phyloP scores from a whole-genome alignment of 2,888 invertebrate species.

The Isoperla grammatica region DNA sequence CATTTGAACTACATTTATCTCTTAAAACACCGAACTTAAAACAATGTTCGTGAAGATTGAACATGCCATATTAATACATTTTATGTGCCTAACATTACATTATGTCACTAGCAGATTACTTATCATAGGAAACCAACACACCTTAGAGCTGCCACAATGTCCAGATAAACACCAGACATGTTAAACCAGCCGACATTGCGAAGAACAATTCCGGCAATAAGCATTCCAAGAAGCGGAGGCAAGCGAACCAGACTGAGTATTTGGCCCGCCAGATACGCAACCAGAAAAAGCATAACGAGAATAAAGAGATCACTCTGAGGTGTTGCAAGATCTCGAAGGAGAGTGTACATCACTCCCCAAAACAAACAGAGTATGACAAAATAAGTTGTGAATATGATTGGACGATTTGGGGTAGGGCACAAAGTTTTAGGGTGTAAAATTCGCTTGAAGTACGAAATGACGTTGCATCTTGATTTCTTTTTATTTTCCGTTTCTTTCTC shows the following conservation, averaged over 20 bases:
- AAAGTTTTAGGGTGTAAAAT: conserved; percentile 14
- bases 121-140: too few species aligned
- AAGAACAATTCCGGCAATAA: conserved; percentile 53
- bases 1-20: too few species aligned
- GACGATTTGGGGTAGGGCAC: conserved; percentile 14
- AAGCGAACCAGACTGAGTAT: conserved; percentile 31
- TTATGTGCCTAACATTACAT: too few species aligned
- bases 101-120: too few species aligned
- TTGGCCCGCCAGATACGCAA: conserved; percentile 24
- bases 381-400: conserved; percentile 8
- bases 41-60: too few species aligned
- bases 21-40: too few species aligned
- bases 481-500: too few species aligned
- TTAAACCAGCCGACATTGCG: conserved; percentile 47
- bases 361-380: conserved; percentile 15
- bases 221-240: conserved; percentile 59
- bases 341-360: conserved; percentile 23
- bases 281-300: conserved; percentile 18
- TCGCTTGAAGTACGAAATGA: background rate
- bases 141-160: conserved; percentile 48
- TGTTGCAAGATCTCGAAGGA: conserved; percentile 19
- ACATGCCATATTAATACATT: too few species aligned
- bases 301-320: conserved; percentile 23
- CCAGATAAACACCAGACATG: conserved; percentile 44
- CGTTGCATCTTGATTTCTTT: too few species aligned